Evolutionary conservation across 1,140 invertebrate species (phyloP), one percentile per base, ranked within the genome.

Genomic region (Galendromus occidentalis): DNA sequence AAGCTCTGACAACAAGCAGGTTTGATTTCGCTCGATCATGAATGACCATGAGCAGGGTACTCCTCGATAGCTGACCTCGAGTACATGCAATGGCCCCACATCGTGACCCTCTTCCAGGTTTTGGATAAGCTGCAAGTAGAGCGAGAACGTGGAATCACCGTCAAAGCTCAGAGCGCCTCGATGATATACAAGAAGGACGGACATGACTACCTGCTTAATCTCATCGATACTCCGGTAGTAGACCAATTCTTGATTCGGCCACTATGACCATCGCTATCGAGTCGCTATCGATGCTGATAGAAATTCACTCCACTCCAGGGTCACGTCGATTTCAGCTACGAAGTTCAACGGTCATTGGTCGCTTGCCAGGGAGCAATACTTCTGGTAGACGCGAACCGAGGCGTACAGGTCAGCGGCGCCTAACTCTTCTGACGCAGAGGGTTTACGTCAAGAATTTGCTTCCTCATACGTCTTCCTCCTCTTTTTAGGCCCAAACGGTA

Each of bases 251-350:
- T 44, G 33, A 42, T 33, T 65, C 7, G n/a, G 14, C 20, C 9
- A 66, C n/a, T 29, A 6, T 41, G 17, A 67, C 17, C 30, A 9
- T 7, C n/a, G n/a, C n/a, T 44, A 12, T n/a, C 12, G 42, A 44
- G 12, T 44, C 42, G 12, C 14, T 28, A 4, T 22, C 14, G 14
- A 7, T 47, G 4, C 28, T 14, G 5, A 47, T 47, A 47, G 18
- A 5, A 20, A 28, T 5, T 28, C 18, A 22, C 33, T 22, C 6
- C 51, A 59, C 68, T 72, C 45, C 59, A 78, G 78, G 95, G 95
- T 28, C 95, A 98, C 81, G 93, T 97, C 12, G 95, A 98, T 76
- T 98, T 98, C 78, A 85, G 87, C 4, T 95, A 90, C 79, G 94
- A 98, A 82, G 94, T 97, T 71, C 76, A 76, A 12, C 71, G 82